phyloP scores from a whole-genome alignment of 2,888 invertebrate genomes.

The Apocheima hispidaria region DNA sequence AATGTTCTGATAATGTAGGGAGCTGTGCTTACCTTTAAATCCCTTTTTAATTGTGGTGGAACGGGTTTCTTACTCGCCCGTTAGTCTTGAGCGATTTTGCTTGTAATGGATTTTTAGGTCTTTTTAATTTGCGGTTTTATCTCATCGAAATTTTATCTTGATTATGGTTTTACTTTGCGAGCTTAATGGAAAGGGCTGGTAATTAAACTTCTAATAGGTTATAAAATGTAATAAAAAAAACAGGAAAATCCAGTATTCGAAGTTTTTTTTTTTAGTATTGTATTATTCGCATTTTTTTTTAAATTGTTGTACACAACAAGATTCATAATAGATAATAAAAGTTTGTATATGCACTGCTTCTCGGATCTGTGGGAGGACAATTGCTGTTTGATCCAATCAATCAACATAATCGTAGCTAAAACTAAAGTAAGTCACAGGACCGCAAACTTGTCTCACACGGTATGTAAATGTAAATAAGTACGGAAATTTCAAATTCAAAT shows the following conservation, averaged over 20 bases:
- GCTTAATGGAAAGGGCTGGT: slow-evolving; percentile 8
- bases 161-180: slow-evolving; percentile 21
- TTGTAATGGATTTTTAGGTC: slow-evolving; percentile 22
- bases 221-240: neutral
- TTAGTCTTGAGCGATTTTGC: slow-evolving; percentile 23
- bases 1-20: slow-evolving; percentile 56
- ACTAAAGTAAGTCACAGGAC: too few relatives aligned
- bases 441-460: too few relatives aligned
- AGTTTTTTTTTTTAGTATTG: too few relatives aligned
- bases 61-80: slow-evolving; percentile 35
- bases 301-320: too few relatives aligned
- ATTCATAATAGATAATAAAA: too few relatives aligned
- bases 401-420: too few relatives aligned
- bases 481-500: too few relatives aligned
- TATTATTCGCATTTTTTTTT: too few relatives aligned
- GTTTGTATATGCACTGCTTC: too few relatives aligned
- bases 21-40: slow-evolving; percentile 46
- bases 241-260: neutral
- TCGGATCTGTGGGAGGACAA: too few relatives aligned
- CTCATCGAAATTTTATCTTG: slow-evolving; percentile 18
- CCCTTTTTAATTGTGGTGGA: slow-evolving; percentile 47
- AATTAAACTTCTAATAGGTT: neutral
- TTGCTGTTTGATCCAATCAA: too few relatives aligned
- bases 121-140: slow-evolving; percentile 21
- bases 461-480: too few relatives aligned